Conservation (phyloP, 2,888 invertebrate genomes). For the Kuschelorhynchus macadamiae region DNA sequence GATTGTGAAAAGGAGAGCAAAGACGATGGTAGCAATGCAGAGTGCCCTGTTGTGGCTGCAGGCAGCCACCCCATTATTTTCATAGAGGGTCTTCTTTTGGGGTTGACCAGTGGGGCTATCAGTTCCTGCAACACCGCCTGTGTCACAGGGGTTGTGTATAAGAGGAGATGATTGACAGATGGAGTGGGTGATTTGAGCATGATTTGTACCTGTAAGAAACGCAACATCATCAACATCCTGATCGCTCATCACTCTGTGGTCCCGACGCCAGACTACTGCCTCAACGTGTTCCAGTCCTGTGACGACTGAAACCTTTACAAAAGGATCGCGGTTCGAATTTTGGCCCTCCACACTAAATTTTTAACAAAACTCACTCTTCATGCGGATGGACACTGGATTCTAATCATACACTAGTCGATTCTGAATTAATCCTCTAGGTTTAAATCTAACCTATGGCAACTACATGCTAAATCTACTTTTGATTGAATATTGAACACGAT, state of each 20-base stretch:
- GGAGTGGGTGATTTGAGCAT: conserved; percentile 62
- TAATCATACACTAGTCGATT: too few species aligned
- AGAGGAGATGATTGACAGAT: conserved; percentile 64
- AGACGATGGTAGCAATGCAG: conserved; percentile 83
- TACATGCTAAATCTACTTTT: too few species aligned
- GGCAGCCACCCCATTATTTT: conserved; percentile 85
- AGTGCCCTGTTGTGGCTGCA: conserved; percentile 90
- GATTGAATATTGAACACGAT: too few species aligned
- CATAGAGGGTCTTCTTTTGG: conserved; percentile 77
- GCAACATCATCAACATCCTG: conserved; percentile 94
- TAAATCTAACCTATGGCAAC: too few species aligned
- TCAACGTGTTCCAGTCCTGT: too few species aligned
- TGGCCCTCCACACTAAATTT: too few species aligned
- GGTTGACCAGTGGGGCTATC: conserved; percentile 75
- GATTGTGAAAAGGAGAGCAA: conserved; percentile 84
- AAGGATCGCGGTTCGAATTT: too few species aligned
- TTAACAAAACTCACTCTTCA: too few species aligned
- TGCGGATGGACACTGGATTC: too few species aligned
- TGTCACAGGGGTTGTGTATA: conserved; percentile 67
- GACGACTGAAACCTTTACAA: too few species aligned
- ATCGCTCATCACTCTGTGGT: conserved; percentile 82
- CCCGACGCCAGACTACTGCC: conserved; percentile 70
- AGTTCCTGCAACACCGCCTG: conserved; percentile 72
- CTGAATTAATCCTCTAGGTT: too few species aligned
- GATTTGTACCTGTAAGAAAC: conserved; percentile 84